phyloP scores from a whole-genome alignment of 2,888 invertebrate genomes.

The Saturnia pavonia region DNA sequence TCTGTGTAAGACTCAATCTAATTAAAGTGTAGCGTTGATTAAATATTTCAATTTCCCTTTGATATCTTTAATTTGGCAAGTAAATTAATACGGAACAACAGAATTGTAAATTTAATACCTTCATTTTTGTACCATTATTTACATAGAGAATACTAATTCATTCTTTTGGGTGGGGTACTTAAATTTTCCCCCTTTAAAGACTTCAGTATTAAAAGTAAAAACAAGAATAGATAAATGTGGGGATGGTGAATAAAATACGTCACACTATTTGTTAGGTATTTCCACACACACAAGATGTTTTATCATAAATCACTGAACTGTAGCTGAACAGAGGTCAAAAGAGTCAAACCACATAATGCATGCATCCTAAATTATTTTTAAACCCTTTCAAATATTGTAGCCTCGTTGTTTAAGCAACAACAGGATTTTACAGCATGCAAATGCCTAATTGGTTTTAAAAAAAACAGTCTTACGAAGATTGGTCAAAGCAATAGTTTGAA shows the following conservation, averaged over 20 bases:
- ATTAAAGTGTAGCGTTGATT: not conserved
- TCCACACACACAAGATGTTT: not conserved
- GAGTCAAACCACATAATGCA: not conserved
- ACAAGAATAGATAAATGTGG: not conserved
- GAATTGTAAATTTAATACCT: not conserved
- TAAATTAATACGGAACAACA: not conserved
- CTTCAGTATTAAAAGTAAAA: not conserved
- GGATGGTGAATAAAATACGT: not conserved
- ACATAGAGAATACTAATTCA: not conserved
- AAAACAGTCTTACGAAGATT: not conserved
- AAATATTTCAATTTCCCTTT: not conserved
- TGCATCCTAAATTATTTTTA: not conserved
- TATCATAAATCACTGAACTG: not conserved
- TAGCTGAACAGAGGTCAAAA: not conserved
- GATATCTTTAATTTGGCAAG: not conserved
- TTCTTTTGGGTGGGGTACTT: not conserved
- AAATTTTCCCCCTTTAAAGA: not conserved
- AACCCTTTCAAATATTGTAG: not conserved
- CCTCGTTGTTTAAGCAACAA: not conserved
- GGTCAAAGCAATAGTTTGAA: not conserved
- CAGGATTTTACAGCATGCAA: no score
- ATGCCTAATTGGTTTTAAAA: not conserved
- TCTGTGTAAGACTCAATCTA: not conserved
- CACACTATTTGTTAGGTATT: not conserved
- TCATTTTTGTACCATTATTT: not conserved